A percentile compares a stretch with the other conserved stretches of the same genome.
Conservation (phyloP, 2,113 vertebrate species). For the Centropus unirufus region DNA sequence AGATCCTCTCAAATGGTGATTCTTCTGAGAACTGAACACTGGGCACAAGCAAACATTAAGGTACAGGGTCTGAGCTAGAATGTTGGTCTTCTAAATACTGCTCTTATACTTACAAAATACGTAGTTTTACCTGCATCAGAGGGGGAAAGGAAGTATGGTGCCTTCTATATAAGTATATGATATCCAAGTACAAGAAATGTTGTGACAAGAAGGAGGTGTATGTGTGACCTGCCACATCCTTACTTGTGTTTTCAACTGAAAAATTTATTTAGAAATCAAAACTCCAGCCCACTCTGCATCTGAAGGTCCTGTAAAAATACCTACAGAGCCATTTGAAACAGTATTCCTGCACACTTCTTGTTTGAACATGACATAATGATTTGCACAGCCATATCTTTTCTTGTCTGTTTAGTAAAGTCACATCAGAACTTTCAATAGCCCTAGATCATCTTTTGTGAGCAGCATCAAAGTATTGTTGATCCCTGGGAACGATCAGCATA, state of each 20-base stretch:
- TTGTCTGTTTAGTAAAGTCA: background rate
- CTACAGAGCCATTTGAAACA: background rate
- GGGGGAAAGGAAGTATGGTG: background rate
- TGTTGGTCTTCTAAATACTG: background rate
- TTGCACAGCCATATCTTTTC: background rate
- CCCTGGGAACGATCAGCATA: background rate
- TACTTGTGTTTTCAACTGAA: background rate
- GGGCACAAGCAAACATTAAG: background rate
- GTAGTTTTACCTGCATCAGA: background rate
- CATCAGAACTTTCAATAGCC: background rate
- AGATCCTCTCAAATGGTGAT: background rate
- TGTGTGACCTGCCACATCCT: conserved; percentile 12
- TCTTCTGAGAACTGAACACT: background rate
- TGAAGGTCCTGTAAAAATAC: background rate
- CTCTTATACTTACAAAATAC: background rate
- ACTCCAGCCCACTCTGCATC: conserved; percentile 1
- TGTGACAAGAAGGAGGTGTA: background rate
- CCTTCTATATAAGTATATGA: background rate
- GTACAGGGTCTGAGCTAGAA: background rate
- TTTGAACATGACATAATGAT: background rate
- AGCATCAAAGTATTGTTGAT: background rate
- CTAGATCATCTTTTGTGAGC: background rate
- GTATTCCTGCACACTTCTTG: background rate
- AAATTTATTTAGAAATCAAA: background rate
- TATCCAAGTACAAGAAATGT: background rate